Conservation (phyloP, 30 jellyfish, hydroid and myxozoan species). For the Cassiopea andromeda region DNA sequence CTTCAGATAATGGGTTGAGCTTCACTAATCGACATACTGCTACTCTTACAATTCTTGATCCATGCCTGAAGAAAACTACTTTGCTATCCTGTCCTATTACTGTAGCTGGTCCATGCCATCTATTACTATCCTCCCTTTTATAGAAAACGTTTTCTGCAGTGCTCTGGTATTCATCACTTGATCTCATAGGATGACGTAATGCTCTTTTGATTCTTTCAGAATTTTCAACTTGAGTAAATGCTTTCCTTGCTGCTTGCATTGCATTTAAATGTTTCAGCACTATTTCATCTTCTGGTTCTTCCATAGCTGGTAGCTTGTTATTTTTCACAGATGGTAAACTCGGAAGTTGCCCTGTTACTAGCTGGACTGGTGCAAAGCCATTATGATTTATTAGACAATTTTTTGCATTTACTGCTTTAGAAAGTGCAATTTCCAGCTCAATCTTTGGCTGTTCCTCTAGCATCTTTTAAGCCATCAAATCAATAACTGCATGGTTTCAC, state of each 20-base stretch:
- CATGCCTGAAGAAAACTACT: background rate
- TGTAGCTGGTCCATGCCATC: background rate
- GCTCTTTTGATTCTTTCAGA: background rate
- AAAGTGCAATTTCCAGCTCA: background rate
- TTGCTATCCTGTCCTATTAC: background rate
- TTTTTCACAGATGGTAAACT: background rate
- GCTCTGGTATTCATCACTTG: background rate
- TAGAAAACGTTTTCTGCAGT: background rate
- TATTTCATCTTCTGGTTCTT: background rate
- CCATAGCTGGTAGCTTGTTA: background rate
- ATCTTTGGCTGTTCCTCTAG: background rate
- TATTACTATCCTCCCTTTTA: background rate
- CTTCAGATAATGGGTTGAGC: background rate
- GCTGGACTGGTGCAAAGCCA: background rate
- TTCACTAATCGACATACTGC: background rate
- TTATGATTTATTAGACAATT: background rate
- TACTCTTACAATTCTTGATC: background rate
- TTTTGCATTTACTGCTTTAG: background rate
- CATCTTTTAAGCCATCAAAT: background rate
- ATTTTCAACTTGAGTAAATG: background rate
- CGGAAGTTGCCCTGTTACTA: background rate
- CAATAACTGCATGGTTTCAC: background rate
- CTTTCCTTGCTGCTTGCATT: background rate
- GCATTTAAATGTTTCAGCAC: background rate
- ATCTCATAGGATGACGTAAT: background rate